Base-by-base conservation (phyloP, 2,888 invertebrate species). In the Labia minor region DNA sequence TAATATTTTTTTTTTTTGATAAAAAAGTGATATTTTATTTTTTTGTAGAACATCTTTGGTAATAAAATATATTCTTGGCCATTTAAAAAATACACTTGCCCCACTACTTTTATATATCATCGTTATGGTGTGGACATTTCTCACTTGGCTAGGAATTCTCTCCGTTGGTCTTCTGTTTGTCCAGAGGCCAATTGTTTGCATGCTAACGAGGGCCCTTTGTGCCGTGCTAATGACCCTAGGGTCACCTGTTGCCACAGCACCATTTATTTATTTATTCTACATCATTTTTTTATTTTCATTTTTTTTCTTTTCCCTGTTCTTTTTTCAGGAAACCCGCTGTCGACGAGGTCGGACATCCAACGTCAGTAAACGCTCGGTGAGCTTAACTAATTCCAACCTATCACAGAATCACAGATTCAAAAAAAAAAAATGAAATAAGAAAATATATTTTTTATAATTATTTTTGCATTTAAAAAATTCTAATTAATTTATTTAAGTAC, bases 311-410 rank as follows among this genome's bases (percentile, higher is more conserved):
- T 8, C 62, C 63, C 10, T 63, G n/a, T 26, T 68, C 77, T 83
- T 82, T 80, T 88, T 86, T 76, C 86, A 90, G 86, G 83, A 92
- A 91, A 81, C 90, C 91, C 73, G 85, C 90, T 71, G 89, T 90
- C 80, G 91, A 91, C 79, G 90, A 90, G 76, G 89, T 90, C 75
- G 88, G 87, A 72, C 90, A 89, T 76, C 86, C 90, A 67, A 86
- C 90, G 70, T 90, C 91, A 72, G 90, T 90, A 75, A 91, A 91
- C 80, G 88, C 89, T 76, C 90, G 91, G 91, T 91, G 82, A 89
- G 91, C 89, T 76, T 73, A n/a, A 20, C n/a, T 19, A 11, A 20
- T 37, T 16, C 19, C 18, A 19, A 3, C 26, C 26, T 8, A 6
- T 8, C 26, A 26, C 26, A 26, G 4, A 26, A 3, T n/a, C n/a